A percentile compares a stretch with the other conserved stretches of the same genome.
Conservation (phyloP, 2,113 vertebrate genomes). For the Tachuris rubrigastra region DNA sequence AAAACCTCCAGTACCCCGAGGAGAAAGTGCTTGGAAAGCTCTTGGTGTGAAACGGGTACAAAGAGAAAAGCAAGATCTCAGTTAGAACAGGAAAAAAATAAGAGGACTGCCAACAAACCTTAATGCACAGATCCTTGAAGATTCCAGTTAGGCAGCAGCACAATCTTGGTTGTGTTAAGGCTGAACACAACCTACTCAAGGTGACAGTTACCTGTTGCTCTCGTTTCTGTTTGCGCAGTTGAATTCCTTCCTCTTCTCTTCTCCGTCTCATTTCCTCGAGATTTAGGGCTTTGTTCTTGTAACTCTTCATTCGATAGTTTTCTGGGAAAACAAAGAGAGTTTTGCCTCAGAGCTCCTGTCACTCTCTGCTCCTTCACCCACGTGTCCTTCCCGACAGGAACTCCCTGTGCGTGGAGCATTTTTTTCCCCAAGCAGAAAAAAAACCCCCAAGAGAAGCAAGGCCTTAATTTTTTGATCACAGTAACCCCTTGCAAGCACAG, state of each 20-base stretch:
- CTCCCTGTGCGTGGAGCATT: fast-evolving
- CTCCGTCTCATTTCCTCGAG: conserved; percentile 96
- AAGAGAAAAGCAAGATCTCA: not conserved
- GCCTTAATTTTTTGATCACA: fast-evolving
- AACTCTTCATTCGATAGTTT: conserved; percentile 98
- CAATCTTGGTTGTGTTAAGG: not conserved
- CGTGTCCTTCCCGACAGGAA: not conserved
- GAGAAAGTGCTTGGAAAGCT: not conserved
- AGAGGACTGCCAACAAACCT: not conserved
- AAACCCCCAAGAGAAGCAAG: not conserved
- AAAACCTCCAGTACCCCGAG: not conserved
- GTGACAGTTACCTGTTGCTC: conserved; percentile 87
- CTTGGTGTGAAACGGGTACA: not conserved
- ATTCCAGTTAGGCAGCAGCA: not conserved
- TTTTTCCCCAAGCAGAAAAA: not conserved
- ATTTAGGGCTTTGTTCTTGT: conserved; percentile 99
- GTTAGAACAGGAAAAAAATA: not conserved
- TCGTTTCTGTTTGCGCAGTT: conserved; percentile 97
- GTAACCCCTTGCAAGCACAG: not conserved
- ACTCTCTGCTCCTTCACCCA: not conserved
- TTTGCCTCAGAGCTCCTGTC: not conserved
- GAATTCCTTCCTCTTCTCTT: conserved; percentile 95
- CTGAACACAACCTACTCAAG: not conserved
- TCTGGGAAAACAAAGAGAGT: conserved; percentile 67
- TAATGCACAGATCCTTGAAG: not conserved